phyloP scores from a whole-genome alignment of 2,113 vertebrate species.

The Microcebus tavaratra region DNA sequence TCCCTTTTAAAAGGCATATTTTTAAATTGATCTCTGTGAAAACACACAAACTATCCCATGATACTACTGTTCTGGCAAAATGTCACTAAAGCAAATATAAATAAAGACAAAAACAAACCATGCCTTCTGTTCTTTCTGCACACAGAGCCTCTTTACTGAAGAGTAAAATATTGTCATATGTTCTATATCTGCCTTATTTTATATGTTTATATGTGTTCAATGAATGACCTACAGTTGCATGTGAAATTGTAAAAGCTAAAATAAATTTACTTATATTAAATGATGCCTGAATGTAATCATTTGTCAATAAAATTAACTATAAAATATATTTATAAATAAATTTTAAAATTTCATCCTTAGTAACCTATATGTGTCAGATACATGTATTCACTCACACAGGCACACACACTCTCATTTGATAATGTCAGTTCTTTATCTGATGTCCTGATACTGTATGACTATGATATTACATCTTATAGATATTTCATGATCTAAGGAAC shows the following conservation, averaged over 20 bases:
- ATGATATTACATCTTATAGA: neutral
- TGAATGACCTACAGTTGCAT: neutral
- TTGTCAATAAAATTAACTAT: neutral
- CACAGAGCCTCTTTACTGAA: neutral
- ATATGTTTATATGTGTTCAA: neutral
- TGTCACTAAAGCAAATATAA: neutral
- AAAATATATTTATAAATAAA: neutral
- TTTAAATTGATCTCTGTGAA: neutral
- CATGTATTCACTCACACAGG: neutral
- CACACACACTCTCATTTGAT: neutral
- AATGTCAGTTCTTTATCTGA: neutral
- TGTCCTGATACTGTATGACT: neutral
- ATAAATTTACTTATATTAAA: neutral
- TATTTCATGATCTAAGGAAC: neutral
- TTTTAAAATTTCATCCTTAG: neutral
- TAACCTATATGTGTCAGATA: neutral
- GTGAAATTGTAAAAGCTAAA: neutral
- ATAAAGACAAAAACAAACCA: neutral
- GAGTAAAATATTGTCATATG: neutral
- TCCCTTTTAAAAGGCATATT: neutral
- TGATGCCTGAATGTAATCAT: neutral
- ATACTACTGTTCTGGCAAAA: neutral
- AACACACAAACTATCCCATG: neutral
- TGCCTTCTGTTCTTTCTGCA: neutral
- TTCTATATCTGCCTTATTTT: neutral